Conservation (phyloP, 1,140 invertebrate genomes). For the Dendrolimus kikuchii region DNA sequence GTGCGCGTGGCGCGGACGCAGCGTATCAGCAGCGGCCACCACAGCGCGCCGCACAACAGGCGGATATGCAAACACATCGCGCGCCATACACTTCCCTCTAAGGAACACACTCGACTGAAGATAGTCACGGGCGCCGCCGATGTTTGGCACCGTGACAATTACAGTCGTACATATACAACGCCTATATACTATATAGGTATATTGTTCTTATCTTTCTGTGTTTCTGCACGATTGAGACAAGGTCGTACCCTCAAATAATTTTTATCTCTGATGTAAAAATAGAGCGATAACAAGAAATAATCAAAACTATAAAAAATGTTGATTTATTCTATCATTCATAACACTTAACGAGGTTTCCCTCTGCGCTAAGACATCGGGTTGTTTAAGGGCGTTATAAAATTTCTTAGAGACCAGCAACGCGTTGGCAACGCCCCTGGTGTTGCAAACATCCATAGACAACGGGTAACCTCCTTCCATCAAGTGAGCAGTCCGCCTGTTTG, state of each 20-base stretch:
- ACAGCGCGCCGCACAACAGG: conserved; percentile 61
- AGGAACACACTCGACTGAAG: conserved; percentile 63
- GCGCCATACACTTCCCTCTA: conserved; percentile 64
- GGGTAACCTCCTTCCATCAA: too few relatives aligned
- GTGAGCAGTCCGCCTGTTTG: too few relatives aligned
- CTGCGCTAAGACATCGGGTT: too few relatives aligned
- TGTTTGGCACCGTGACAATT: conserved; percentile 64
- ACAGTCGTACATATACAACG: conserved; percentile 29
- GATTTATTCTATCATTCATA: too few relatives aligned
- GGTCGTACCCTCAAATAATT: conserved; percentile 15
- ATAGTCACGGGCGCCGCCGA: conserved; percentile 47
- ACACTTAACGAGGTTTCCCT: too few relatives aligned
- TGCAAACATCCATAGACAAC: too few relatives aligned
- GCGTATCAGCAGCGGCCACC: conserved; percentile 62
- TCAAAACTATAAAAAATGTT: not conserved
- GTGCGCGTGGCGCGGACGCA: conserved; percentile 47
- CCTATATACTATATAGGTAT: conserved; percentile 15
- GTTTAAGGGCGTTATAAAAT: too few relatives aligned
- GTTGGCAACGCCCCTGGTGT: too few relatives aligned
- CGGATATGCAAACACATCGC: conserved; percentile 65
- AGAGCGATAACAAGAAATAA: not conserved
- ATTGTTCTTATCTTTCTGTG: conserved; percentile 30
- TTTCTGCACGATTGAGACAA: conserved; percentile 41
- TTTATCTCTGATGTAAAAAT: not conserved
- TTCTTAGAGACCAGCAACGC: too few relatives aligned